Percentiles rank a stretch among this genome's conserved stretches.
Conservation (phyloP, 2,888 invertebrate genomes). For the Lochmaea crataegi region DNA sequence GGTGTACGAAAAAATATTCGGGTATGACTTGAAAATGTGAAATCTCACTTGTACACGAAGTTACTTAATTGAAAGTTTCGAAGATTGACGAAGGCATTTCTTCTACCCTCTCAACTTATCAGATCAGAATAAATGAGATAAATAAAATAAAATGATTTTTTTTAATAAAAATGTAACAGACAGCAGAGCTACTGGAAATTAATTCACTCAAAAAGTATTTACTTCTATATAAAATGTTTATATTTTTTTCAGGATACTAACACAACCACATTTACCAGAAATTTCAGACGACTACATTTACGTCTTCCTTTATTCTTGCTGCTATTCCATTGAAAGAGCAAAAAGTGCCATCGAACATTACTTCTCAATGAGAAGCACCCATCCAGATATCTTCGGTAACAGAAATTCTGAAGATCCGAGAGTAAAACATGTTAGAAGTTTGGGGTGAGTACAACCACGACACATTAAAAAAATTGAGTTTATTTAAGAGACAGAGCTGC, state of each 20-base stretch:
- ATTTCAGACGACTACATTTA: constrained; percentile 74
- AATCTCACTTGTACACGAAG: too few relatives aligned
- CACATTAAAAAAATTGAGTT: not conserved
- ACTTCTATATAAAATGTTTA: not conserved
- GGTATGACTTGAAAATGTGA: too few relatives aligned
- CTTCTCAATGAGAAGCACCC: constrained; percentile 71
- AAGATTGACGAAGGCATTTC: too few relatives aligned
- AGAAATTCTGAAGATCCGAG: constrained; percentile 68
- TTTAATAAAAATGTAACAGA: too few relatives aligned
- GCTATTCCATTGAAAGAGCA: constrained; percentile 65
- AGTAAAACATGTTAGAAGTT: constrained; percentile 68
- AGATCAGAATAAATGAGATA: too few relatives aligned
- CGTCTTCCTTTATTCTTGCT: constrained; percentile 74
- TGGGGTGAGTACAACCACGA: constrained; percentile 68
- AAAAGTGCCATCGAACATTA: constrained; percentile 66
- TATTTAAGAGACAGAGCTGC: constrained; percentile 8
- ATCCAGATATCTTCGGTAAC: constrained; percentile 71
- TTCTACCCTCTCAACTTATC: too few relatives aligned
- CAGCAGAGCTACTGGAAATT: too few relatives aligned
- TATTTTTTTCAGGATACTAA: constrained; percentile 69
- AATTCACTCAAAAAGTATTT: too few relatives aligned
- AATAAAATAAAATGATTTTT: too few relatives aligned
- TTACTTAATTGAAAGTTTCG: too few relatives aligned
- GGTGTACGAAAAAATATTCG: too few relatives aligned
- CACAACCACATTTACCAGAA: constrained; percentile 71